Percentiles rank a stretch among this genome's conserved stretches.
Conservation (phyloP, 1,140 invertebrate species). For the Drosophila varians region DNA sequence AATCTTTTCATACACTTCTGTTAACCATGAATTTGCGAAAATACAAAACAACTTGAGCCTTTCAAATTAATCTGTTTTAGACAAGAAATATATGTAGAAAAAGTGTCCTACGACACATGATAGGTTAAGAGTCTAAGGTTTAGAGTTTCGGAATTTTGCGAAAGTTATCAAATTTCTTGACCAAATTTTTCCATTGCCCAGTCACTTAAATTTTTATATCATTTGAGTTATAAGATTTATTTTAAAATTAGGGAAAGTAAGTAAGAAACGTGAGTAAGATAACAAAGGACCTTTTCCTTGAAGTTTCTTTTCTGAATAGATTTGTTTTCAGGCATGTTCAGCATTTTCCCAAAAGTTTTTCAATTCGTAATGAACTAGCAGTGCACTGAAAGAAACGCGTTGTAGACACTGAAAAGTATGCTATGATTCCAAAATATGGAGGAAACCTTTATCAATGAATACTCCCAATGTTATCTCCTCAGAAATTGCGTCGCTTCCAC, state of each 20-base stretch:
- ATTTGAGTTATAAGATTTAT: too few species aligned
- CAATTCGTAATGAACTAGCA: neutral
- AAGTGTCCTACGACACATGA: neutral
- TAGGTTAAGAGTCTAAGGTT: neutral
- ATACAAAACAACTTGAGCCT: neutral
- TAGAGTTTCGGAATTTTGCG: neutral
- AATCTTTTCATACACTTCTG: constrained; percentile 3
- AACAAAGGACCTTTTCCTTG: too few species aligned
- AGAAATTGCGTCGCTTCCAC: neutral
- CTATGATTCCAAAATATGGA: neutral
- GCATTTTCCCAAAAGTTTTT: too few species aligned
- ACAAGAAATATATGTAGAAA: too few species aligned
- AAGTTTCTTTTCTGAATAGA: too few species aligned
- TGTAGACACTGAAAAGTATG: constrained; percentile 3
- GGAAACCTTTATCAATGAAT: constrained; percentile 1
- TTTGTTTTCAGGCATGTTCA: too few species aligned
- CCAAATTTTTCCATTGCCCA: too few species aligned
- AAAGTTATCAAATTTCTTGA: too few species aligned
- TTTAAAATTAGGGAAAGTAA: too few species aligned
- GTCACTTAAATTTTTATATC: too few species aligned
- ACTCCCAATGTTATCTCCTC: neutral
- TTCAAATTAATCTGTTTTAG: neutral
- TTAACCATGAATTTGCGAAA: neutral
- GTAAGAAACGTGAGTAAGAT: too few species aligned
- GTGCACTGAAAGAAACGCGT: neutral